A percentile compares a stretch with the other conserved stretches of the same genome.
Conservation (phyloP, 2,113 vertebrate species). For the Quiscalus mexicanus region DNA sequence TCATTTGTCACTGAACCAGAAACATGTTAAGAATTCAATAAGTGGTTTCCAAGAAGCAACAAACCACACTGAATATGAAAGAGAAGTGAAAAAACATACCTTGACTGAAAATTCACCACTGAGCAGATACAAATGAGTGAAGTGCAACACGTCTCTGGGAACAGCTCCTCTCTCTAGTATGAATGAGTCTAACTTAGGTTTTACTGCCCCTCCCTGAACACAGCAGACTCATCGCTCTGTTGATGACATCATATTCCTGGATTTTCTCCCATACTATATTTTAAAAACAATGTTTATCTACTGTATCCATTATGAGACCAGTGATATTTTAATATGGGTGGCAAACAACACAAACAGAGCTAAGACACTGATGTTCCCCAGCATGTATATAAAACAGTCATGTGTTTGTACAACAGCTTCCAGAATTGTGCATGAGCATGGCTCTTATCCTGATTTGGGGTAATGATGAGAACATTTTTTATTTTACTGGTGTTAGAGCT, state of each 20-base stretch:
- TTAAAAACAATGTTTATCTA: not conserved
- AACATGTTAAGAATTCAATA: not conserved
- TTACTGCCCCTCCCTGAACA: constrained; percentile 52
- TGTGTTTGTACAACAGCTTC: not conserved
- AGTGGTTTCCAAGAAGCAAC: not conserved
- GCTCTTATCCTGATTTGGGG: not conserved
- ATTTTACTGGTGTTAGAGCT: not conserved
- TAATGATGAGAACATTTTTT: rapidly evolving
- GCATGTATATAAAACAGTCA: not conserved
- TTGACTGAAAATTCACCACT: not conserved
- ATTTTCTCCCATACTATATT: constrained; percentile 7
- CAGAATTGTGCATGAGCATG: not conserved
- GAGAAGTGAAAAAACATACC: constrained; percentile 38
- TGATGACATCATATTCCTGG: constrained; percentile 56
- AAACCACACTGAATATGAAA: not conserved
- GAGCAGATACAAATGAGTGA: not conserved
- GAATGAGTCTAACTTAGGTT: constrained; percentile 39
- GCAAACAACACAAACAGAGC: not conserved
- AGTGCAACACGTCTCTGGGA: not conserved
- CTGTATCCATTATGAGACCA: not conserved
- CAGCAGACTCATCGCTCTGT: constrained; percentile 35
- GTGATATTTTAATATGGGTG: not conserved
- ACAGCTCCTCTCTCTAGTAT: not conserved
- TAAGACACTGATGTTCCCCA: not conserved
- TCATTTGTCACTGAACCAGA: not conserved